Evolutionary conservation across 2,113 vertebrate genomes (phyloP).

Genomic region (Psammodynastes pulverulentus): DNA sequence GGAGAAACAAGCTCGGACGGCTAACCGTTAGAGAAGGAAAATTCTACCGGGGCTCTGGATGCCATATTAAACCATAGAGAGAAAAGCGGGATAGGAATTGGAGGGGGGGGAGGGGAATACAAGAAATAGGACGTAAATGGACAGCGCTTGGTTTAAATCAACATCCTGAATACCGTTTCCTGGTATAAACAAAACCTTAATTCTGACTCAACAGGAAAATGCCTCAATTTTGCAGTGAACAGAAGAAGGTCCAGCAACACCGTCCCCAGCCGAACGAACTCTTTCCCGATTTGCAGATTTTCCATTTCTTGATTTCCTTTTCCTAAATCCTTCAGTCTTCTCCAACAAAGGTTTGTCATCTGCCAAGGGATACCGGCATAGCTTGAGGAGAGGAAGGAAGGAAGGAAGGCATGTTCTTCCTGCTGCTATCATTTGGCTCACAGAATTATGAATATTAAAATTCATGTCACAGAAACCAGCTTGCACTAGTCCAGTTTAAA

Average conservation of each 20-base stretch:
- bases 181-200: not conserved
- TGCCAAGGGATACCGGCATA: not conserved
- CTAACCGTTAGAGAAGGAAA: not conserved
- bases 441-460: not conserved
- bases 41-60: not conserved
- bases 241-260: not conserved
- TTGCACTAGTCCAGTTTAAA: not conserved
- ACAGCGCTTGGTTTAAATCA: not conserved
- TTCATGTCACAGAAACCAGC: not conserved
- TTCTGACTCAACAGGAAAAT: not conserved
- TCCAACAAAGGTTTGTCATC: not conserved
- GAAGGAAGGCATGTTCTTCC: not conserved
- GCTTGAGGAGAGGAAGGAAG: not conserved
- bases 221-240: not conserved
- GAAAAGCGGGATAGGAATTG: not conserved
- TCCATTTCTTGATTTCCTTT: not conserved
- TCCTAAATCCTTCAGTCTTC: not conserved
- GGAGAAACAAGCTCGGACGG: not conserved
- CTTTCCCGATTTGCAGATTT: not conserved
- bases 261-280: not conserved
- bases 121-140: not conserved
- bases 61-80: not conserved
- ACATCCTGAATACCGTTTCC: not conserved
- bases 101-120: not conserved
- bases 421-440: not conserved